Conservation (phyloP, 2,113 vertebrate genomes). For the Jacana jacana region DNA sequence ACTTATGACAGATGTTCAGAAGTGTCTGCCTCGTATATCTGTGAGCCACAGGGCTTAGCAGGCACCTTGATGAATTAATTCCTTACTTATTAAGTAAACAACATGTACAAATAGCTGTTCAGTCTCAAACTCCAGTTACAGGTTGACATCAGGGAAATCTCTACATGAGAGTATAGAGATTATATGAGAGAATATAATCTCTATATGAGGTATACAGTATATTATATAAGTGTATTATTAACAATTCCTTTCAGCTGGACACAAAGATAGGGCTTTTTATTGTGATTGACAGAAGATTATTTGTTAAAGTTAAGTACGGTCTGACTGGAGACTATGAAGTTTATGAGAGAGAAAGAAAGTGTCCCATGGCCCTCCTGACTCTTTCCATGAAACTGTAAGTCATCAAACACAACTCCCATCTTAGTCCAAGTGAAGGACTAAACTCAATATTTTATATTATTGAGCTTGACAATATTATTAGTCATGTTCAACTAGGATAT, state of each 20-base stretch:
- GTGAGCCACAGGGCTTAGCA: background rate
- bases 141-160: background rate
- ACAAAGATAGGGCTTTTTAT: background rate
- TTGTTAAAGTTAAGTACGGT: background rate
- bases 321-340: background rate
- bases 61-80: background rate
- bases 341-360: background rate
- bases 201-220: background rate
- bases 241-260: background rate
- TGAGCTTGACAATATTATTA: background rate
- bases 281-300: background rate
- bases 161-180: too few species aligned
- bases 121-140: background rate
- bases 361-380: background rate
- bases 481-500: background rate
- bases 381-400: background rate
- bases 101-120: background rate
- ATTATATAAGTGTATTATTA: background rate
- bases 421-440: background rate
- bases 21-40: background rate
- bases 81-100: background rate
- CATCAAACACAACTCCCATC: background rate
- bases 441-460: background rate
- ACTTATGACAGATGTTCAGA: background rate
- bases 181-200: too few species aligned